Percentiles rank a stretch among this genome's conserved stretches.
Conservation (phyloP, 1,140 invertebrate species). For the Trichonephila clavata region DNA sequence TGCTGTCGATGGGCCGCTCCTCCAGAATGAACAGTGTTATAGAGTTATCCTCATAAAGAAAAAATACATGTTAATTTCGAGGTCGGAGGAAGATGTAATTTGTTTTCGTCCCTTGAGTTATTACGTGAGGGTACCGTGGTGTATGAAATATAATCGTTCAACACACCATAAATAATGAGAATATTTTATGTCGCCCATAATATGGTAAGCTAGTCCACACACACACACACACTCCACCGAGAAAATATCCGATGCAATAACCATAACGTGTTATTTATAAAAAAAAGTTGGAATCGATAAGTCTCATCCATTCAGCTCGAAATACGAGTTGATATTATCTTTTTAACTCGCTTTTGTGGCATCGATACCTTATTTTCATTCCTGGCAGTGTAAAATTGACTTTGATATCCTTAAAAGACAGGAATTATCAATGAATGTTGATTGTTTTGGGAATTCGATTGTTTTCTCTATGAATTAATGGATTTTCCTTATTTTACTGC, state of each 20-base stretch:
- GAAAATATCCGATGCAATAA: neutral
- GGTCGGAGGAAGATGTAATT: neutral
- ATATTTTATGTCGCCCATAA: neutral
- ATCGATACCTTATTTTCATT: neutral
- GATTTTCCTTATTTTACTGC: no score
- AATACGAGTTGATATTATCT: neutral
- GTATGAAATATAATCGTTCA: neutral
- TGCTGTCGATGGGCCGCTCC: no score
- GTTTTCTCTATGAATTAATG: no score
- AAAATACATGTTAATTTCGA: no score
- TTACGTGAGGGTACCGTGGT: neutral
- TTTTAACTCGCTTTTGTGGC: neutral
- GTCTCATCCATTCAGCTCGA: neutral
- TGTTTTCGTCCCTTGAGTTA: neutral
- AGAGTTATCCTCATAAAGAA: no score
- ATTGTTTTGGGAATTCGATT: no score
- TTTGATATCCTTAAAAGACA: no score
- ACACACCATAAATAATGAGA: neutral
- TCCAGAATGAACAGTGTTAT: no score
- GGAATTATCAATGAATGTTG: no score
- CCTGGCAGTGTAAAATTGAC: neutral
- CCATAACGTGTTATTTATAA: conserved; percentile 24
- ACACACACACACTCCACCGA: no score
- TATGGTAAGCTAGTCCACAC: neutral
- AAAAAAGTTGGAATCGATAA: neutral